Conservation (phyloP, 2,113 vertebrate genomes). For the Muscicapa adusta region DNA sequence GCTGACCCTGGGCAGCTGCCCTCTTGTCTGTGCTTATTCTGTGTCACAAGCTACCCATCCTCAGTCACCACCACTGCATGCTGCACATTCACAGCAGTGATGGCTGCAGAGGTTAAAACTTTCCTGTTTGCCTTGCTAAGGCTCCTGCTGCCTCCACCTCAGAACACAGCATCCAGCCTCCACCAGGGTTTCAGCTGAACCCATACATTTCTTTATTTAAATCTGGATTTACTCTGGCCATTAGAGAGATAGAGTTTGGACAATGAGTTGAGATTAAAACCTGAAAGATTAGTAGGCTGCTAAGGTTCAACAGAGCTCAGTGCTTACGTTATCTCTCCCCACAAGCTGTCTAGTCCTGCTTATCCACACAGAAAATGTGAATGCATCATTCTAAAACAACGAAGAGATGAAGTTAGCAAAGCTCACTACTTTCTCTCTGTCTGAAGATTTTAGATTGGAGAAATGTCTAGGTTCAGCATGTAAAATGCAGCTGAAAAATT, state of each 20-base stretch:
- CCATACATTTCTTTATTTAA: background rate
- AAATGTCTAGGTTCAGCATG: background rate
- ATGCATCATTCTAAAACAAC: constrained; percentile 11
- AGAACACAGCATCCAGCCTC: background rate
- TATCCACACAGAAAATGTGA: constrained; percentile 7
- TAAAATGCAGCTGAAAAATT: background rate
- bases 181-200: background rate
- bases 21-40: background rate
- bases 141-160: background rate
- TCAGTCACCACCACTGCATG: background rate
- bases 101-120: background rate
- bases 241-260: constrained; percentile 3
- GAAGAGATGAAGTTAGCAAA: background rate
- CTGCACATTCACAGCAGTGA: fast-evolving
- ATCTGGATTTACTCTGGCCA: background rate
- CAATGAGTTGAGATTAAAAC: constrained; percentile 20
- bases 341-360: background rate
- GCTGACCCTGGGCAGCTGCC: background rate
- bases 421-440: background rate
- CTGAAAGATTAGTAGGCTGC: background rate
- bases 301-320: background rate
- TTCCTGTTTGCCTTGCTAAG: background rate
- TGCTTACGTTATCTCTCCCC: background rate
- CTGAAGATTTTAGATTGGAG: background rate
- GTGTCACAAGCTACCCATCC: background rate